These are phyloP conservation scores for Parotocinclus haroldoi DNA, from an alignment of 2,797 vertebrate genomes.

Conservation along the genomic window DNA sequence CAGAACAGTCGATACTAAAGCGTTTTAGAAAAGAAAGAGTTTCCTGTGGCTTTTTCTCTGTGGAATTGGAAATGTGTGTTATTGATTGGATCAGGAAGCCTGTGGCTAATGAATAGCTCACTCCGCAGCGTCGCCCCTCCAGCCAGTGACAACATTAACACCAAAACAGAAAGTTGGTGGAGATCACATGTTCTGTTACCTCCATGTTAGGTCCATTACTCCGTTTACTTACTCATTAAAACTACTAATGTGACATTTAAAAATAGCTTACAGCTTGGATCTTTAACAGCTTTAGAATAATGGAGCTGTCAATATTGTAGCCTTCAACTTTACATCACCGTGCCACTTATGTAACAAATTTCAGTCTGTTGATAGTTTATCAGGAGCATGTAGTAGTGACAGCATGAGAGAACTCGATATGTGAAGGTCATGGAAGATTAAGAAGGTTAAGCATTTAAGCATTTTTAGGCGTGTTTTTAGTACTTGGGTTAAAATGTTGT, in stretches of 20 bases:
- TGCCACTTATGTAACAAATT: no score
- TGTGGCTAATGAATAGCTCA: slow-evolving; percentile 50
- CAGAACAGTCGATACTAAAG: slow-evolving; percentile 41
- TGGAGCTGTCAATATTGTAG: background rate
- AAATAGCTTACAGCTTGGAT: background rate
- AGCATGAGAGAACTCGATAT: no score
- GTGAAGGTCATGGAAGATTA: no score
- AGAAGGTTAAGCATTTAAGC: no score
- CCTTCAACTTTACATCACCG: no score
- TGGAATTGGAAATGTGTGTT: slow-evolving; percentile 49
- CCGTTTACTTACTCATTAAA: background rate
- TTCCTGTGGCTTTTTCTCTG: slow-evolving; percentile 39
- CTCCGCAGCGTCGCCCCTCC: slow-evolving; percentile 23
- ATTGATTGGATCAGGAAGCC: slow-evolving; percentile 52
- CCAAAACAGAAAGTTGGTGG: slow-evolving; percentile 28
- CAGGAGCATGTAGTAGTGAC: no score
- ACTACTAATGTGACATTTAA: slow-evolving; percentile 14
- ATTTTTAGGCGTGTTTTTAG: no score
- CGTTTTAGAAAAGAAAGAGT: slow-evolving; percentile 43
- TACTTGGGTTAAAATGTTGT: no score
- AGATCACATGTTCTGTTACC: slow-evolving; percentile 17
- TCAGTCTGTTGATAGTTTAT: no score
- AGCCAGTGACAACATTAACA: slow-evolving; percentile 17
- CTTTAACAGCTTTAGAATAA: background rate
- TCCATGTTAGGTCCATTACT: background rate